Conservation (phyloP, 2,113 vertebrate species). For the Sander lucioperca region DNA sequence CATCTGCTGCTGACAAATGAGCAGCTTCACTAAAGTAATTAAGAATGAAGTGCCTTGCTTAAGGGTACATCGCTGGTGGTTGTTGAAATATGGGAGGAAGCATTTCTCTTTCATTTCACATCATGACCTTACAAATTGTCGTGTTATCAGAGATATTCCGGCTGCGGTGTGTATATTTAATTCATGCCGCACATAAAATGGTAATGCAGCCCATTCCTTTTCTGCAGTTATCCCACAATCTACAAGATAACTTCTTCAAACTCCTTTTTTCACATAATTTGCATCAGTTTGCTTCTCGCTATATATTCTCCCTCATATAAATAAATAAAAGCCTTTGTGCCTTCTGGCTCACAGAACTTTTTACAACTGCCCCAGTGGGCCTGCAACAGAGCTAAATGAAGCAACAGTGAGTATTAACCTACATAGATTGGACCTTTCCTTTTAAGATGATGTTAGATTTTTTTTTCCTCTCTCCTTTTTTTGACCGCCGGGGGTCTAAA, state of each 20-base stretch:
- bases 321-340: slow-evolving; percentile 79
- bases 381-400: slow-evolving; percentile 75
- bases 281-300: slow-evolving; percentile 71
- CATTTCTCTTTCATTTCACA: slow-evolving; percentile 62
- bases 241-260: slow-evolving; percentile 57
- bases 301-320: slow-evolving; percentile 73
- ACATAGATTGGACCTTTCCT: slow-evolving; percentile 75
- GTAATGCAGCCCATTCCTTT: slow-evolving; percentile 61
- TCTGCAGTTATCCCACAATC: slow-evolving; percentile 51
- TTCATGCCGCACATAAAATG: slow-evolving; percentile 71
- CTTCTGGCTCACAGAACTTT: slow-evolving; percentile 74
- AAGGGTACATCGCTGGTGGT: slow-evolving; percentile 45
- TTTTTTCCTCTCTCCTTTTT: slow-evolving; percentile 28
- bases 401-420: slow-evolving; percentile 79
- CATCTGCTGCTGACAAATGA: slow-evolving; percentile 62
- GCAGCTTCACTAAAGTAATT: slow-evolving; percentile 65
- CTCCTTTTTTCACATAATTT: slow-evolving; percentile 63
- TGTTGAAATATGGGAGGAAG: slow-evolving; percentile 41
- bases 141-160: slow-evolving; percentile 64
- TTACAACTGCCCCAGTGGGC: slow-evolving; percentile 67
- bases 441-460: slow-evolving; percentile 75
- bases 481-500: slow-evolving; percentile 71
- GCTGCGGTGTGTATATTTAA: slow-evolving; percentile 65
- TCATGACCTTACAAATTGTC: slow-evolving; percentile 66
- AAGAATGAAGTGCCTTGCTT: slow-evolving; percentile 70